A percentile compares a stretch with the other conserved stretches of the same genome.
phyloP scores from a whole-genome alignment of 2,888 invertebrate species.

The Euphydryas editha region DNA sequence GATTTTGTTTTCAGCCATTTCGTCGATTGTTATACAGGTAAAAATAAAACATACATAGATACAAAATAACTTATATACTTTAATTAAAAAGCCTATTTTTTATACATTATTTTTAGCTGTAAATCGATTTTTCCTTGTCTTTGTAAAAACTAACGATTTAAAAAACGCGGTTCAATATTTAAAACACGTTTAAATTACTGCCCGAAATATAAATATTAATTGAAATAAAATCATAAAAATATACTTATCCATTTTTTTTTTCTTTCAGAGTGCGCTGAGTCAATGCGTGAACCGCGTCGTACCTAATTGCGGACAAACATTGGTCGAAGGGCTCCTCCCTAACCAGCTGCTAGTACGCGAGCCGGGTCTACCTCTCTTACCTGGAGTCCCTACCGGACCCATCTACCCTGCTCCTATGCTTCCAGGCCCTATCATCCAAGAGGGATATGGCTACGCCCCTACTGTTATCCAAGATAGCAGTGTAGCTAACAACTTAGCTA shows the following conservation, averaged over 20 bases:
- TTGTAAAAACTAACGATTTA: no score
- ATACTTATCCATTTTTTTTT: background rate
- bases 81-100: no score
- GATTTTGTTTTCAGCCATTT: slow-evolving; percentile 35
- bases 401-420: slow-evolving; percentile 38
- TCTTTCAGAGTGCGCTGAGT: slow-evolving; percentile 51
- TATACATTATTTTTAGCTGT: no score
- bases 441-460: slow-evolving; percentile 39
- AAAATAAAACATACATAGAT: background rate
- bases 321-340: slow-evolving; percentile 44
- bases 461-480: slow-evolving; percentile 67
- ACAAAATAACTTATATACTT: no score
- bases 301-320: slow-evolving; percentile 48
- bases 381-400: slow-evolving; percentile 39
- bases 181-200: no score
- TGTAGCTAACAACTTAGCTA: slow-evolving; percentile 69
- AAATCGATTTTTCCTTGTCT: no score
- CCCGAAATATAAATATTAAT: background rate
- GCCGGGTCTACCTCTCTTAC: slow-evolving; percentile 37
- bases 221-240: background rate
- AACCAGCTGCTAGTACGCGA: slow-evolving; percentile 50
- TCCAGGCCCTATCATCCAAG: slow-evolving; percentile 34
- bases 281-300: slow-evolving; percentile 59
- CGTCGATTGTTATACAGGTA: slow-evolving; percentile 46
- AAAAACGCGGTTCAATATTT: no score